Conservation (phyloP, 2,797 vertebrate genomes). For the Anisognathus igniventris region DNA sequence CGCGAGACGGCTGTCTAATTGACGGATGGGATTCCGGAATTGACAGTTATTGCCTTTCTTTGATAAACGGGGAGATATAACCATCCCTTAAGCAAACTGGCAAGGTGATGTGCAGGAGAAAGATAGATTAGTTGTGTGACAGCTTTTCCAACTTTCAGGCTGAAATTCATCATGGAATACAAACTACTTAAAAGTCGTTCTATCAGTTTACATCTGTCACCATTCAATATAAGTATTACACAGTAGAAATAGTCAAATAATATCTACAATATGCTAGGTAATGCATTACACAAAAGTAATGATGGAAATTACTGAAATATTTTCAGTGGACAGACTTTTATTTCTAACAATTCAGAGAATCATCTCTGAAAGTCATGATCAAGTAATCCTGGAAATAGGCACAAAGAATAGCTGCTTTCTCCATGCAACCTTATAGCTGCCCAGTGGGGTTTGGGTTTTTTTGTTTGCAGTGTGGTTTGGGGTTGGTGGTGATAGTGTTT, state of each 20-base stretch:
- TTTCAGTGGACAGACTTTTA: neutral
- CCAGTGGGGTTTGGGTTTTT: accelerated
- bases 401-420: neutral
- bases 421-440: neutral
- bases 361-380: neutral
- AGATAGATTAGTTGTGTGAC: neutral
- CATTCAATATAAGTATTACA: neutral
- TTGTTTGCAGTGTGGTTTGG: neutral
- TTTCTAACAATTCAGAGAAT: neutral
- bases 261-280: neutral
- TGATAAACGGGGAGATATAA: neutral
- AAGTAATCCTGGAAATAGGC: neutral
- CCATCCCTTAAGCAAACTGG: neutral
- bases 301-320: neutral
- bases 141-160: neutral
- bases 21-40: neutral
- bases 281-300: neutral
- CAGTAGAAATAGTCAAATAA: neutral
- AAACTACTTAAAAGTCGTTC: neutral
- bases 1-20: accelerated
- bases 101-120: accelerated
- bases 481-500: neutral
- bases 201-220: neutral
- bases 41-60: neutral
- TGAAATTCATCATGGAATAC: neutral